Conservation (phyloP, 2,797 vertebrate genomes). For the Bryconaethiops microstoma region DNA sequence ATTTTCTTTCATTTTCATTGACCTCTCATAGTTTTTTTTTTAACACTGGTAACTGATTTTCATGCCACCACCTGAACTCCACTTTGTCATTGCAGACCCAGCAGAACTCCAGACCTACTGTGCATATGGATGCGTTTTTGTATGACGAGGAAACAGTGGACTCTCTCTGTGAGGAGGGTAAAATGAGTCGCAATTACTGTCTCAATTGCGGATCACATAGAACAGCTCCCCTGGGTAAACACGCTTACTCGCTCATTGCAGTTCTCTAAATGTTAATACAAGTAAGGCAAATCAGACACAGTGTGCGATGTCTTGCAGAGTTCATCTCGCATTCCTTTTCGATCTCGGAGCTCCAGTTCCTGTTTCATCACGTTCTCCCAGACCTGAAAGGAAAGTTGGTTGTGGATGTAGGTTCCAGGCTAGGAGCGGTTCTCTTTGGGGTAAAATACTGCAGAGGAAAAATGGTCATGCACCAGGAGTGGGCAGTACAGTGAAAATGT, state of each 20-base stretch:
- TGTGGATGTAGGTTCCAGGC: conserved; percentile 92
- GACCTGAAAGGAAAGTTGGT: conserved; percentile 85
- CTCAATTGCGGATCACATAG: conserved; percentile 83
- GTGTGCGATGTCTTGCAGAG: conserved; percentile 70
- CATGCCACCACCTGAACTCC: background rate
- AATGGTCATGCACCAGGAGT: background rate
- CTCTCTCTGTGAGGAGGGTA: conserved; percentile 85
- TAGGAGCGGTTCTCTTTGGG: conserved; percentile 91
- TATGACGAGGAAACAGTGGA: conserved; percentile 90
- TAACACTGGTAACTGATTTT: background rate
- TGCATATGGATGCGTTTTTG: conserved; percentile 90
- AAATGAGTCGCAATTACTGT: conserved; percentile 90
- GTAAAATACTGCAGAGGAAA: conserved; percentile 68
- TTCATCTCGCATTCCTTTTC: conserved; percentile 97
- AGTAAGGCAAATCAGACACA: background rate
- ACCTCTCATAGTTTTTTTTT: background rate
- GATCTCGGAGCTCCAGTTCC: conserved; percentile 85
- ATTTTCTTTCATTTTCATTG: conserved; percentile 30
- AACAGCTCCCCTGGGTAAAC: conserved; percentile 84
- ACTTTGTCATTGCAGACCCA: conserved; percentile 74
- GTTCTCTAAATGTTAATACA: background rate
- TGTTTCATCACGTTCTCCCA: conserved; percentile 88
- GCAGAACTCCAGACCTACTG: conserved; percentile 76
- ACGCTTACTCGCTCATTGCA: background rate
- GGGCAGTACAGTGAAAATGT: background rate